Percentiles rank a stretch among this genome's conserved stretches.
phyloP scores from a whole-genome alignment of 2,888 invertebrate species.

The Dicyrtomina minuta region DNA sequence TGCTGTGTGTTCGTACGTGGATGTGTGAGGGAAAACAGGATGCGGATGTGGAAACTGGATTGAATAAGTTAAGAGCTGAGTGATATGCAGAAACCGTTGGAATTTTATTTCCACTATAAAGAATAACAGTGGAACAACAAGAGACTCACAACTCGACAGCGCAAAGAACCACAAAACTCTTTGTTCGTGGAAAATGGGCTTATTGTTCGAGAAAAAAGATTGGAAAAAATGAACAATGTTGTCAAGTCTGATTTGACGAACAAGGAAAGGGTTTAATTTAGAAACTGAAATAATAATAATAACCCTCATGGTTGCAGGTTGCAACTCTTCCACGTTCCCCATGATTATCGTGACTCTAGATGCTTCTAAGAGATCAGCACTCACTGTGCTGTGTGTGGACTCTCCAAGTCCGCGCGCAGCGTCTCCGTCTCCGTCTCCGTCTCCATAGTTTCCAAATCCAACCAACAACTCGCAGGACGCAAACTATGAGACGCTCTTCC shows the following conservation, averaged over 20 bases:
- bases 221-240: constrained; percentile 15
- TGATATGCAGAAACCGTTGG: constrained; percentile 18
- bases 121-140: constrained; percentile 5
- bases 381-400: neutral
- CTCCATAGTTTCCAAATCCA: neutral
- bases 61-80: neutral
- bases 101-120: constrained; percentile 20
- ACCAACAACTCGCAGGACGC: neutral
- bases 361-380: constrained; percentile 28
- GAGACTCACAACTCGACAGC: neutral
- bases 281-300: constrained; percentile 30
- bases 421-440: constrained; percentile 9
- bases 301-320: constrained; percentile 23
- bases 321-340: constrained; percentile 26
- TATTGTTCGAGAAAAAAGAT: constrained; percentile 24
- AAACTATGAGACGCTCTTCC: too few relatives aligned
- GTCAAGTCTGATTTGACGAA: constrained; percentile 31
- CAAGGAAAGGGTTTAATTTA: constrained; percentile 30
- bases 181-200: constrained; percentile 31
- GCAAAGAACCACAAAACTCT: constrained; percentile 29
- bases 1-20: too few relatives aligned
- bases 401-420: neutral
- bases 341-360: constrained; percentile 32
- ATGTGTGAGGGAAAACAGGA: constrained; percentile 1
- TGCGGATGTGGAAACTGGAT: constrained; percentile 19